Base-by-base conservation (phyloP, 2,888 invertebrate genomes). In the Trachelus troglodyta region DNA sequence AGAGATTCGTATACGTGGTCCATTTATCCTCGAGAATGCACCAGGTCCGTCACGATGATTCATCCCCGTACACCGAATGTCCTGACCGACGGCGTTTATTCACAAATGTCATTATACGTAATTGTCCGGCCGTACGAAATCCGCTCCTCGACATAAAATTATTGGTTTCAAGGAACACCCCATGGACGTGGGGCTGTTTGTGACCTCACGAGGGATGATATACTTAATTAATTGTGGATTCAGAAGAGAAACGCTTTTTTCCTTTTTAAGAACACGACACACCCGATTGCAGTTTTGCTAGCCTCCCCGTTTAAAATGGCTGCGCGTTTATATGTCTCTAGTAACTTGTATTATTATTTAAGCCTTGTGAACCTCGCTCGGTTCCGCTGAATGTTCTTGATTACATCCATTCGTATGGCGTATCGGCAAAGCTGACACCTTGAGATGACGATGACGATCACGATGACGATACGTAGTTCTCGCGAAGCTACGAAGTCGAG, bases 401-500 rank as follows among this genome's bases (percentile, higher is more conserved):
- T 23, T 56, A 23, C 40, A 56, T 56, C 40, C 40, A 56, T 56
- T 56, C 40, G 23, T 56, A 56, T 56, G 40, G 23, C 40, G 40
- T 56, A 56, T 56, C 40, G 40, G 23, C 40, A 56, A 56, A 56
- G 40, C 1, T 56, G 40, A 56, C 40, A 56, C 40, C 23, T 56
- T 56, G 40, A 15, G 40, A 56, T 1, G 40, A 56, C 40, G 40
- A 56, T 2, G 40, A 56, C 40, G 40, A 56, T 56, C 40, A 56
- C 40, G 40, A 56, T 56, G 40, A 56, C 40, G 40, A 56, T 56
- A 56, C 40, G 40, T 23, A 56, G 40, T 56, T 56, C 40, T 56
- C 40, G 15, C 40, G 40, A 56, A 78, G 78, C 78, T 78, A 78
- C 78, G 78, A 78, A 37, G 78, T 78, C 31, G 87, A 84, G 83